These are phyloP conservation scores for Phrynocephalus guinanensis DNA, from an alignment of 2,797 vertebrate species.

Conservation along the genomic window DNA sequence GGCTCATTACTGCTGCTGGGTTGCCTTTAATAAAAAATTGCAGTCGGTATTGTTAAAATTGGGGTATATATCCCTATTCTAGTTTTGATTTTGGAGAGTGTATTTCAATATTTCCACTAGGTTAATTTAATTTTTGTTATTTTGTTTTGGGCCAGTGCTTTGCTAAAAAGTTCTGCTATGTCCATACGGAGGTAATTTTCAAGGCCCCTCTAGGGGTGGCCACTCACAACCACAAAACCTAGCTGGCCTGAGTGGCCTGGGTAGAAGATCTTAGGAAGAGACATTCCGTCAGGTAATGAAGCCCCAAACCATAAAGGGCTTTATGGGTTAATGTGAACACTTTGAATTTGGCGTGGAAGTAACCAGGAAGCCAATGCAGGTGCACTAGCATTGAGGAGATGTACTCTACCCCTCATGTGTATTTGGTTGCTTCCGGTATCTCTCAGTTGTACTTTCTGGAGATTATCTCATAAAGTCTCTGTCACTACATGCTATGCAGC, in stretches of 20 bases:
- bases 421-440: too few relatives aligned
- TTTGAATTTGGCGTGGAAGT: too few relatives aligned
- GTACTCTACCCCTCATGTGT: too few relatives aligned
- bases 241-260: too few relatives aligned
- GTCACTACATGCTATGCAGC: neutral
- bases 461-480: neutral
- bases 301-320: too few relatives aligned
- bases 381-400: too few relatives aligned
- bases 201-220: neutral
- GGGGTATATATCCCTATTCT: too few relatives aligned
- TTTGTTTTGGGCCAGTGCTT: neutral
- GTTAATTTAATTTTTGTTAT: slow-evolving; percentile 10
- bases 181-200: neutral
- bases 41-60: slow-evolving; percentile 51
- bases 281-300: too few relatives aligned
- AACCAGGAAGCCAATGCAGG: too few relatives aligned
- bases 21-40: slow-evolving; percentile 55
- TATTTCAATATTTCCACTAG: slow-evolving; percentile 40
- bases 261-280: too few relatives aligned
- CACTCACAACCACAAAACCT: too few relatives aligned
- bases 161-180: neutral
- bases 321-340: too few relatives aligned
- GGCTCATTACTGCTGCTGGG: slow-evolving; percentile 65
- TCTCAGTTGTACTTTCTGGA: neutral
- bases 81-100: neutral